Percentiles rank a stretch among this genome's conserved stretches.
phyloP scores from a whole-genome alignment of 2,797 vertebrate genomes.

The Cichlasoma orientale region DNA sequence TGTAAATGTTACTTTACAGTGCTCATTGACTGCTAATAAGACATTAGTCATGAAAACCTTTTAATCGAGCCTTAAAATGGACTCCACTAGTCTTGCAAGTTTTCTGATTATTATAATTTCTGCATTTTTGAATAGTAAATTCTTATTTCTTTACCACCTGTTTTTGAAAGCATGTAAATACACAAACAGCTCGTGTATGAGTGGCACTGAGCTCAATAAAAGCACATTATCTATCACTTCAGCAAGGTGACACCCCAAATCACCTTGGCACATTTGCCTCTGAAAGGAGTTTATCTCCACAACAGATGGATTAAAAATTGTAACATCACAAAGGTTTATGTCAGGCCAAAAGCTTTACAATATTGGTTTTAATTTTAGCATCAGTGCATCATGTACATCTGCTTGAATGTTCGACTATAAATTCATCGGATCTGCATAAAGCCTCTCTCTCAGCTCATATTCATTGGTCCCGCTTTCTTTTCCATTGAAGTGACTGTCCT shows the following conservation, averaged over 20 bases:
- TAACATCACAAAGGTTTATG: constrained; percentile 6
- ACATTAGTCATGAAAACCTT: neutral
- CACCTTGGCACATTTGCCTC: neutral
- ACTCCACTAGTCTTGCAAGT: neutral
- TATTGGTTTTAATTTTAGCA: constrained; percentile 10
- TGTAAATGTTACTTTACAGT: neutral
- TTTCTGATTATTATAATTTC: neutral
- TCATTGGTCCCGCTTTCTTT: constrained; percentile 3
- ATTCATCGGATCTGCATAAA: neutral
- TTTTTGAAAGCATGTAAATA: too few relatives aligned
- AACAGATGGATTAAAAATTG: constrained; percentile 17
- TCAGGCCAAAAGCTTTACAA: neutral
- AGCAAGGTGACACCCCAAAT: neutral
- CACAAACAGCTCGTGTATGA: too few relatives aligned
- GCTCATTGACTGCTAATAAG: neutral
- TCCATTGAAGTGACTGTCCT: constrained; percentile 6
- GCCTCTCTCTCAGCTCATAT: neutral
- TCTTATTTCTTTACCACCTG: neutral
- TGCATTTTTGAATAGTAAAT: neutral
- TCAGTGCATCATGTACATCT: neutral
- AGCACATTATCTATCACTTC: neutral
- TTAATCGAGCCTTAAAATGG: neutral
- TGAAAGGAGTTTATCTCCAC: neutral
- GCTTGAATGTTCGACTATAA: constrained; percentile 4
- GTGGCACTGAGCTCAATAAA: too few relatives aligned